Evolutionary conservation across 2,797 vertebrate species (phyloP), one percentile per base, ranked within the genome.

Genomic region (Platalea minor): DNA sequence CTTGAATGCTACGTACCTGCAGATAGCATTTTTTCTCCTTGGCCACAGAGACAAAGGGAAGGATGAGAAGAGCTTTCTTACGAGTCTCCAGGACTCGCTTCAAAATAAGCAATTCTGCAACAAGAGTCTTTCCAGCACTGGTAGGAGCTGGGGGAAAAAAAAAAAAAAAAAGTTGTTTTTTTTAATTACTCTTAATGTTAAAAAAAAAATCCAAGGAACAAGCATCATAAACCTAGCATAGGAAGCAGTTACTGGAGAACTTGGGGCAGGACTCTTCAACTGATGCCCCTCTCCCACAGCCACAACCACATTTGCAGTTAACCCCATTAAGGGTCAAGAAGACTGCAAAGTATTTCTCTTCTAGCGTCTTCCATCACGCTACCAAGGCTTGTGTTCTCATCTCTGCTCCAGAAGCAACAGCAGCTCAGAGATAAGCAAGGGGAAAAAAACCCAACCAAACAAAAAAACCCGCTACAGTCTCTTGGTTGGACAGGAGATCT

Each of bases 11-110:
- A 51, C 91, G 97, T 97, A 99, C 99, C 98, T 99, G 99, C 60
- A 99, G 98, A 95, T 99, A 99, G 94, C 97, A 98, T 98, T 99
- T 99, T 97, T 99, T 99, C 96, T 99, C 99, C 98, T 99, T 99
- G 92, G 99, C 99, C 96, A 99, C 99, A 91, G 99, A 99, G 28
- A 99, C 98, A 97, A 99, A 99, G 2, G 99, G 99, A 77, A 99
- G 98, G 96, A 99, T 99, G 85, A 99, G 98, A 95, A 99, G 98
- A 82, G 99, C 99, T 98, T 99, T 99, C 93, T 98, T 99, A 96
- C 95, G 98, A 16, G 98, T 99, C 98, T 99, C 99, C 97, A 99
- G 94, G 80, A 99, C 99, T 39, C 99, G 98, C 95, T 99, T 99
- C 97, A 99, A 91, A 95, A 99, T 99, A 83, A 99, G 98, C 96